Base-by-base conservation (phyloP, 2,113 vertebrate genomes). In the Bufo bufo region DNA sequence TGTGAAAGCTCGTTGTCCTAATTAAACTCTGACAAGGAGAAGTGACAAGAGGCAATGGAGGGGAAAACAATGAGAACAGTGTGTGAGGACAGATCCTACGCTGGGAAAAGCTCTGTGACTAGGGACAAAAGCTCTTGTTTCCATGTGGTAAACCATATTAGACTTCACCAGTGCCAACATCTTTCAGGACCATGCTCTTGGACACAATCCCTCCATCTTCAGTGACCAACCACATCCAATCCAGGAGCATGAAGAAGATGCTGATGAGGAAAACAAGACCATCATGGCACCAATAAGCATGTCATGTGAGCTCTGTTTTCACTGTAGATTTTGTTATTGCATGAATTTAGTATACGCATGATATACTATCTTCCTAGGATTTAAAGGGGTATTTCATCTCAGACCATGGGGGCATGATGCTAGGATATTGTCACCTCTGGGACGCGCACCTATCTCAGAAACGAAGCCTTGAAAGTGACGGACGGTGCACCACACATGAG, bases 1-100 rank as follows among this genome's bases (percentile, higher is more conserved):
- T 92, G 94, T 93, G 92, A 96, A 96, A 94, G 91, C 95, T 94
- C 92, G 90, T 95, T 95, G 96, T 97, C 97, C 97, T 97, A 95
- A 99, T 98, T 98, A 98, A 97, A 97, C 96, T 95, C 95, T 95
- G 93, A 97, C 97, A 96, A 96, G 95, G 94, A 96, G 95, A 89
- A 96, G 95, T 96, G 96, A 98, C 96, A 94, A 96, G 97, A 96
- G 93, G 96, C 95, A 94, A 94, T 90, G 90, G 95, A 95, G 96
- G 95, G 97, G 97, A 97, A 97, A 97, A 97, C 94, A 95, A 96
- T 94, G 93, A 92, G 92, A 92, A 92, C 93, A 96, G 95, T 97
- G 96, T 96, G 93, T 91, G 92, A 93, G 94, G 93, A 94, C 85
- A 84, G 93, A 94, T 93, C 94, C 92, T 87, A 93, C 93, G 91